phyloP scores from a whole-genome alignment of 2,113 vertebrate species.

The Chrysemys picta region DNA sequence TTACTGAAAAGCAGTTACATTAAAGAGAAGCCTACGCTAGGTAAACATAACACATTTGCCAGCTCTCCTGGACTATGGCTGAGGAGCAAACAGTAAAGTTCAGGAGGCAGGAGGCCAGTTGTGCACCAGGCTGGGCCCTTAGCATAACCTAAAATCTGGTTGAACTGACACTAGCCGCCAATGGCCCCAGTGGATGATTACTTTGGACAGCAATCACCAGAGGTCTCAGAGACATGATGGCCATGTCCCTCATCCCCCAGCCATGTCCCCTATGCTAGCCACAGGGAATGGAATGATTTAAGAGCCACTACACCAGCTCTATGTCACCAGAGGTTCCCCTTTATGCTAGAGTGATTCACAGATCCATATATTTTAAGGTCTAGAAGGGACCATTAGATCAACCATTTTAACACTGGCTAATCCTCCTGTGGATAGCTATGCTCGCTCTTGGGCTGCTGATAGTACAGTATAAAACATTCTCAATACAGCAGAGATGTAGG shows the following conservation, averaged over 20 bases:
- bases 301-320: background rate
- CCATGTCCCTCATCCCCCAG: too few relatives aligned
- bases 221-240: too few relatives aligned
- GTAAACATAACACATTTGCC: background rate
- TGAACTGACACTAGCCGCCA: too few relatives aligned
- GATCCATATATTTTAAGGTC: background rate
- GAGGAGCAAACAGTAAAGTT: background rate
- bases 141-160: too few relatives aligned
- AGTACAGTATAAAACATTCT: background rate
- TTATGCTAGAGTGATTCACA: background rate
- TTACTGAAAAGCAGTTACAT: background rate
- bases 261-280: too few relatives aligned
- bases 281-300: background rate
- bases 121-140: too few relatives aligned
- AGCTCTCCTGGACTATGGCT: background rate
- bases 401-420: background rate
- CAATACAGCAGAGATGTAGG: background rate
- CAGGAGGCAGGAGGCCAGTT: background rate
- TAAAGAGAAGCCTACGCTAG: background rate
- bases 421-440: background rate
- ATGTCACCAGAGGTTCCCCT: background rate
- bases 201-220: background rate
- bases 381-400: background rate
- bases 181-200: background rate
- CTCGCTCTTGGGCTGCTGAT: background rate